Percentiles rank a stretch among this genome's conserved stretches.
These are phyloP conservation scores for Andrena chrysosceles DNA, from an alignment of 2,888 invertebrate species.

Conservation along the genomic window DNA sequence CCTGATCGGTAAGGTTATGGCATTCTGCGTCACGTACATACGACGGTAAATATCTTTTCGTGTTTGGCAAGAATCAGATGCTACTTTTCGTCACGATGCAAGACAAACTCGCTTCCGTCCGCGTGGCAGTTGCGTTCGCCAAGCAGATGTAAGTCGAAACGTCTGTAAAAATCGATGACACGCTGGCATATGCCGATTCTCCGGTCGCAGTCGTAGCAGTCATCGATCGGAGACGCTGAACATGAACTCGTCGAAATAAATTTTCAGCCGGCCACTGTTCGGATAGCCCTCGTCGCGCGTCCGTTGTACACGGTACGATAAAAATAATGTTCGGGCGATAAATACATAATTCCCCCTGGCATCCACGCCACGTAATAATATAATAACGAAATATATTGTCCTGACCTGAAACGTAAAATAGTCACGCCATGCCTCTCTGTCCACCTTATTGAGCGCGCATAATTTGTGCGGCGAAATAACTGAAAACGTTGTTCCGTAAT, in stretches of 20 bases:
- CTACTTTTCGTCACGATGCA: conserved; percentile 1
- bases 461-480: conserved; percentile 60
- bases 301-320: conserved; percentile 35
- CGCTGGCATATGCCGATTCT: conserved; percentile 78
- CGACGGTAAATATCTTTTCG: neutral
- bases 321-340: conserved; percentile 63
- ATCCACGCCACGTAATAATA: conserved; percentile 77
- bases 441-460: conserved; percentile 76
- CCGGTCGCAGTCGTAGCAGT: conserved; percentile 1
- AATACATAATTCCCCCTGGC: conserved; percentile 58
- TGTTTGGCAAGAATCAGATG: neutral
- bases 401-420: conserved; percentile 80
- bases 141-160: conserved; percentile 70
- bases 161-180: conserved; percentile 79
- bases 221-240: conserved; percentile 50
- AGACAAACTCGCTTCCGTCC: conserved; percentile 25
- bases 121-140: conserved; percentile 37
- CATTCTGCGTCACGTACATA: too few relatives aligned
- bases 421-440: conserved; percentile 81
- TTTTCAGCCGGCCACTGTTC: conserved; percentile 37
- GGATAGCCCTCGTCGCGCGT: conserved; percentile 48
- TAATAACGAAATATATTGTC: conserved; percentile 82
- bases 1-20: conserved; percentile 38
- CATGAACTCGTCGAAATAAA: conserved; percentile 49
- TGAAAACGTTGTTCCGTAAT: conserved; percentile 40